phyloP scores from a whole-genome alignment of 1,140 invertebrate species.

The Riptortus pedestris region DNA sequence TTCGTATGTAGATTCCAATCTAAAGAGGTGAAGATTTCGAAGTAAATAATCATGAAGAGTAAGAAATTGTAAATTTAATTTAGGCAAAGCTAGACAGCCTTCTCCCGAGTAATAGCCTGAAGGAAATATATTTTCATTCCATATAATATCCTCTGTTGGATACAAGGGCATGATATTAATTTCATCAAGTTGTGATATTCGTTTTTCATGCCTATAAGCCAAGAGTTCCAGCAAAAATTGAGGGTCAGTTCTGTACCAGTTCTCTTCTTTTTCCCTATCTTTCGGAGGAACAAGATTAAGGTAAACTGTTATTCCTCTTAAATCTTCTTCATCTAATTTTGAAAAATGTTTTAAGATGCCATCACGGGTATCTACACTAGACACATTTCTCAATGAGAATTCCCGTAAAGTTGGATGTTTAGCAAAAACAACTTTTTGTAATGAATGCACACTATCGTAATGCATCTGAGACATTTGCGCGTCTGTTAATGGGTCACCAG shows the following conservation, averaged over 20 bases:
- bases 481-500: slow-evolving; percentile 86
- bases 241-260: slow-evolving; percentile 65
- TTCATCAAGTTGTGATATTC: slow-evolving; percentile 84
- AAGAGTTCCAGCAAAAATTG: slow-evolving; percentile 77
- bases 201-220: slow-evolving; percentile 69
- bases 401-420: slow-evolving; percentile 78
- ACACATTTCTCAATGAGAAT: slow-evolving; percentile 88
- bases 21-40: slow-evolving; percentile 94
- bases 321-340: slow-evolving; percentile 47
- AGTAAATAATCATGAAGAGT: slow-evolving; percentile 97
- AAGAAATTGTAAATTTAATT: slow-evolving; percentile 95
- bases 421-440: slow-evolving; percentile 85
- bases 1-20: slow-evolving; percentile 94
- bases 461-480: slow-evolving; percentile 88
- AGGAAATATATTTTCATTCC: slow-evolving; percentile 98
- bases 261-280: slow-evolving; percentile 51
- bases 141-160: slow-evolving; percentile 95
- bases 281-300: slow-evolving; percentile 73
- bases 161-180: slow-evolving; percentile 98
- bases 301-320: slow-evolving; percentile 74
- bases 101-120: slow-evolving; percentile 95
- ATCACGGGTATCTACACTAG: slow-evolving; percentile 81
- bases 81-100: slow-evolving; percentile 88
- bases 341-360: slow-evolving; percentile 78
- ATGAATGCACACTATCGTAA: slow-evolving; percentile 78